Conservation (phyloP, 2,888 invertebrate species). For the Camptogramma bilineatum region DNA sequence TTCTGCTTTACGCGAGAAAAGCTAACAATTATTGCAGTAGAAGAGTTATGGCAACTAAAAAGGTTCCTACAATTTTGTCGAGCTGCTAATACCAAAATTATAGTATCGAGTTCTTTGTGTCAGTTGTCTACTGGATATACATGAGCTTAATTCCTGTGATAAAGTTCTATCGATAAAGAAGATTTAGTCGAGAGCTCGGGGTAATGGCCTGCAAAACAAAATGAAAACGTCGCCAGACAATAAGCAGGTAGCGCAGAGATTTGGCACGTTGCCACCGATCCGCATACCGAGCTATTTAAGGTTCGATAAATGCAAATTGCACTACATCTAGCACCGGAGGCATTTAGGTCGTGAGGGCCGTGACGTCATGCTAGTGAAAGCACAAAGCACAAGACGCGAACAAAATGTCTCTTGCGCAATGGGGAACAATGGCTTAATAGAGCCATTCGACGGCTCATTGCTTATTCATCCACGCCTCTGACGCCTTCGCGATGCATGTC, state of each 20-base stretch:
- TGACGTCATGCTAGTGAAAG: slow-evolving; percentile 81
- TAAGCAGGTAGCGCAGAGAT: slow-evolving; percentile 47
- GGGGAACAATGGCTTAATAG: slow-evolving; percentile 83
- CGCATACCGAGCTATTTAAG: slow-evolving; percentile 63
- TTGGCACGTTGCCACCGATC: slow-evolving; percentile 59
- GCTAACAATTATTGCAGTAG: slow-evolving; percentile 41
- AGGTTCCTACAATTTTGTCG: slow-evolving; percentile 14
- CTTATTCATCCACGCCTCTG: slow-evolving; percentile 84
- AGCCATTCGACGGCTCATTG: slow-evolving; percentile 84
- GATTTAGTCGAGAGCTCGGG: slow-evolving; percentile 17
- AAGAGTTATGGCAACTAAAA: slow-evolving; percentile 38
- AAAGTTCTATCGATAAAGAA: slow-evolving; percentile 20
- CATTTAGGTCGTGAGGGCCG: slow-evolving; percentile 70
- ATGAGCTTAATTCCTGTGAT: slow-evolving; percentile 8
- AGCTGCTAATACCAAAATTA: slow-evolving; percentile 9
- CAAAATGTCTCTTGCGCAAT: slow-evolving; percentile 83
- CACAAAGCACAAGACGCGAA: slow-evolving; percentile 63
- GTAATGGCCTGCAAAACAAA: slow-evolving; percentile 25
- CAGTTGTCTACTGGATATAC: neutral
- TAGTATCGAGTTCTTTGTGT: neutral
- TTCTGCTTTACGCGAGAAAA: slow-evolving; percentile 40
- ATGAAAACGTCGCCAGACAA: slow-evolving; percentile 40
- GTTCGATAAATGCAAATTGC: slow-evolving; percentile 72
- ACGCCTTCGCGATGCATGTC: slow-evolving; percentile 81
- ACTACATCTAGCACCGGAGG: slow-evolving; percentile 69